phyloP scores from a whole-genome alignment of 2,797 vertebrate genomes.

The Rachycentron canadum region DNA sequence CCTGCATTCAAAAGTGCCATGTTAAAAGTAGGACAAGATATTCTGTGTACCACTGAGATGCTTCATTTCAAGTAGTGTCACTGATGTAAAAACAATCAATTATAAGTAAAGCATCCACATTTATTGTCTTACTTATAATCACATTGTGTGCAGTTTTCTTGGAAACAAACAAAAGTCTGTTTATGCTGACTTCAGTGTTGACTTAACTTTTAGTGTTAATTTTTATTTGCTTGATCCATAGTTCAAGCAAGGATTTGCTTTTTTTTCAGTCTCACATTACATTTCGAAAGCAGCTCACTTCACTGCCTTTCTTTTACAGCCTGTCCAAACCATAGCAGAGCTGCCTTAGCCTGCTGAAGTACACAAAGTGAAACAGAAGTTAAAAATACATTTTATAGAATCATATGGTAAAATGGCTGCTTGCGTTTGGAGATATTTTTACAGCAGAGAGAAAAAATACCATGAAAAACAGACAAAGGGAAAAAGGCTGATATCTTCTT shows the following conservation, averaged over 20 bases:
- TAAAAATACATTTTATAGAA: constrained; percentile 42
- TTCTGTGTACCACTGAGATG: no score
- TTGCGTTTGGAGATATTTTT: constrained; percentile 12
- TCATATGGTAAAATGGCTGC: background rate
- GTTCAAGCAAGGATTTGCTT: background rate
- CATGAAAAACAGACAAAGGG: constrained; percentile 22
- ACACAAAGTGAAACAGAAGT: constrained; percentile 10
- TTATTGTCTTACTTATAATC: background rate
- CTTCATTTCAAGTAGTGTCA: no score
- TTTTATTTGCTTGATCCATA: background rate
- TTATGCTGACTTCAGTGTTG: background rate
- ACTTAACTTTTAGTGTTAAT: background rate
- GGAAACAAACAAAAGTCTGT: background rate
- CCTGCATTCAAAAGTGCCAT: no score
- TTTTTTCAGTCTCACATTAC: background rate
- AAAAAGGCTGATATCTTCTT: background rate
- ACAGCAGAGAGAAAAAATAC: background rate
- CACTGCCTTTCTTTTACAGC: constrained; percentile 30
- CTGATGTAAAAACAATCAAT: no score
- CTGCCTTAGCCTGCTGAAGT: constrained; percentile 19
- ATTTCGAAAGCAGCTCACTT: constrained; percentile 2
- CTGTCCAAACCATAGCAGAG: constrained; percentile 32
- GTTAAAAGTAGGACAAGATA: no score
- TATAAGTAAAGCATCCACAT: no score
- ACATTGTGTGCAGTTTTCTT: background rate